Base-by-base conservation (phyloP, 2,888 invertebrate genomes). In the Idaea aversata region DNA sequence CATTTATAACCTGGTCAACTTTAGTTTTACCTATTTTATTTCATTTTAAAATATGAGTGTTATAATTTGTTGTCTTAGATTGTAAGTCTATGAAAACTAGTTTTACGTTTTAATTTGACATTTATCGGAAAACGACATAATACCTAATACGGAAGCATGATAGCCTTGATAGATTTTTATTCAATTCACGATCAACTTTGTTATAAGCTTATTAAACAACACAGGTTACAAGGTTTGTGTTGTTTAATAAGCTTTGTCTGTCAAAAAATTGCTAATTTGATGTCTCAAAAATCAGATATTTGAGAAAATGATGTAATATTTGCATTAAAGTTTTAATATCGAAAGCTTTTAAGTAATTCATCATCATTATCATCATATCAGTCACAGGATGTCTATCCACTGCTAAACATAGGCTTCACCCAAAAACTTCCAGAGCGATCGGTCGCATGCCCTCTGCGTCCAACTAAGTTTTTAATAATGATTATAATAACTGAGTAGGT, bases 81-180 rank as follows among this genome's bases (percentile, higher is more conserved):
- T 47, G 6, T 10, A 47, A 47, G 7, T 47, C 10, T 47, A 47
- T 0, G 47, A 47, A 47, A 47, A 47, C 47, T 47, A 47, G 47
- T 47, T 47, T 47, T 13, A 7, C 13, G 7, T 47, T 47, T 47
- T 63, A 66, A 72, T 70, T 69, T 64, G 65, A 64, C 67, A 68
- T 70, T 72, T 64, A 67, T 64, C 13, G 6, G 47, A 47, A 47
- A 47, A 13, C 47, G 47, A 47, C 47, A 13, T 78, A 80, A 76
- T 73, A 72, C 73, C 71, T 73, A 73, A 77, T 69, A 64, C 77
- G 76, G 74, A 80, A 77, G 79, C 70, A 67, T 63, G 65, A 68
- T 76, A 76, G 72, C 82, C 83, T 82, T 81, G 82, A 71, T 71
- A 73, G 73, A 74, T 71, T 75, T 70, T 63, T 69, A 68, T 74